Percentiles rank a stretch among this genome's conserved stretches.
These are phyloP conservation scores for Tapirus terrestris DNA, from an alignment of 2,113 vertebrate genomes.

Conservation along the genomic window DNA sequence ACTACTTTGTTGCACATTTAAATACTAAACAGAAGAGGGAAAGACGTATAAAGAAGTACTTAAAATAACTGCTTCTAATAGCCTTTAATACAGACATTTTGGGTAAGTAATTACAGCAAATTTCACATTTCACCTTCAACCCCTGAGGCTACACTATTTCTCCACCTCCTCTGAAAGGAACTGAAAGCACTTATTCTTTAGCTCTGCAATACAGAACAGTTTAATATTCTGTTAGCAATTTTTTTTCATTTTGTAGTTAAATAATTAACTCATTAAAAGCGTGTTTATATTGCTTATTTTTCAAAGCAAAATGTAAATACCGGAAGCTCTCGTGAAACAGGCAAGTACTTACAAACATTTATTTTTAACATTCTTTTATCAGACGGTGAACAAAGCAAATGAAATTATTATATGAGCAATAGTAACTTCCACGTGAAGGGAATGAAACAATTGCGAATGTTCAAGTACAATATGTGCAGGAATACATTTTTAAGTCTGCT, in stretches of 20 bases:
- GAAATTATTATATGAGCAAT: slow-evolving; percentile 77
- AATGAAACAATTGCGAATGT: slow-evolving; percentile 56
- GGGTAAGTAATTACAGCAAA: slow-evolving; percentile 93
- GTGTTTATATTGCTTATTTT: slow-evolving; percentile 75
- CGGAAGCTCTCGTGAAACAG: slow-evolving; percentile 61
- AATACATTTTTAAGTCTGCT: slow-evolving; percentile 61
- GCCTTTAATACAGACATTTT: slow-evolving; percentile 94
- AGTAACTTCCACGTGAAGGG: slow-evolving; percentile 75
- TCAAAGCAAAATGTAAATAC: slow-evolving; percentile 79
- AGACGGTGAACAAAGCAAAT: slow-evolving; percentile 83
- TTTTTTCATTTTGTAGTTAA: slow-evolving; percentile 83
- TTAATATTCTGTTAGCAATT: slow-evolving; percentile 86
- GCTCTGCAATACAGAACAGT: slow-evolving; percentile 82
- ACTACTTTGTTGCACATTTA: slow-evolving; percentile 87
- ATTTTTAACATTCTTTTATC: slow-evolving; percentile 80
- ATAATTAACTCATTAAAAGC: slow-evolving; percentile 83
- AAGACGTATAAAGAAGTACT: slow-evolving; percentile 89
- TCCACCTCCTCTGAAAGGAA: slow-evolving; percentile 90
- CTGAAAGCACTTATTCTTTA: slow-evolving; percentile 88
- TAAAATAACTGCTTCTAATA: slow-evolving; percentile 95
- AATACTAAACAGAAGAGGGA: slow-evolving; percentile 91
- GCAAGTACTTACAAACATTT: slow-evolving; percentile 63
- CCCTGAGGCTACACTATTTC: slow-evolving; percentile 89
- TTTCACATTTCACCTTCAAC: slow-evolving; percentile 93
- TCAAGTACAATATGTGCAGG: slow-evolving; percentile 49